Base-by-base conservation (phyloP, 2,797 vertebrate genomes). In the Cossypha dichroa region DNA sequence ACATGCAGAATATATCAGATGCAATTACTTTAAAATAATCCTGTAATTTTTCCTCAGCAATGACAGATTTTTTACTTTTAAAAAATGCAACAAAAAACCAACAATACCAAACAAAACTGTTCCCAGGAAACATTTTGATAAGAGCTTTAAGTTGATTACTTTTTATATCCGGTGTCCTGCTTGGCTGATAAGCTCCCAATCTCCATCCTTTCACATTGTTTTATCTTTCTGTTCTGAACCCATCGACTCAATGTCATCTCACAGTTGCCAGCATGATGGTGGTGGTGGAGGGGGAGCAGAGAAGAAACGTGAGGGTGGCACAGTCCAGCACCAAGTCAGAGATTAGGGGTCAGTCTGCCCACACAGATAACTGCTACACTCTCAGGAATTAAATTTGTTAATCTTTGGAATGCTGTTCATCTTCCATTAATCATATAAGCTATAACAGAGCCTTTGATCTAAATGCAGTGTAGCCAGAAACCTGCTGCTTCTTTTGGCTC, bases 111-210 rank as follows among this genome's bases (percentile, higher is more conserved):
- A 56, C 14, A 64, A 72, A 90, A 66, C 83, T 92, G n/a, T 95
- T 94, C 95, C 80, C 74, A 69, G 82, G 86, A 98, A 97, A 97
- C 92, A 96, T 97, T 97, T 95, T 97, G 97, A 98, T 98, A 98
- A 97, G 96, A 97, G 96, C 83, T 96, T 98, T 96, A 96, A 87
- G 93, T 96, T 98, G 97, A 98, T 98, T 98, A 95, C 96, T 97
- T 98, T 97, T 97, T 96, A 93, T 96, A 97, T 95, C 92, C 66
- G 1, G 36, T 95, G 96, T 97, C 94, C 94, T 97, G 77, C 95
- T 97, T 79, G 83, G 79, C 86, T 90, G 98, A 98, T 98, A 98
- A 98, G 94, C 95, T 95, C 54, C 83, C 94, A 97, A 63, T 97
- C 97, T 97, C 88, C 59, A 68, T 96, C 87, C 41, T 94, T 97